A percentile compares a stretch with the other conserved stretches of the same genome.
Evolutionary conservation across 2,113 vertebrate species (phyloP).

Genomic region (Pygoscelis adeliae): DNA sequence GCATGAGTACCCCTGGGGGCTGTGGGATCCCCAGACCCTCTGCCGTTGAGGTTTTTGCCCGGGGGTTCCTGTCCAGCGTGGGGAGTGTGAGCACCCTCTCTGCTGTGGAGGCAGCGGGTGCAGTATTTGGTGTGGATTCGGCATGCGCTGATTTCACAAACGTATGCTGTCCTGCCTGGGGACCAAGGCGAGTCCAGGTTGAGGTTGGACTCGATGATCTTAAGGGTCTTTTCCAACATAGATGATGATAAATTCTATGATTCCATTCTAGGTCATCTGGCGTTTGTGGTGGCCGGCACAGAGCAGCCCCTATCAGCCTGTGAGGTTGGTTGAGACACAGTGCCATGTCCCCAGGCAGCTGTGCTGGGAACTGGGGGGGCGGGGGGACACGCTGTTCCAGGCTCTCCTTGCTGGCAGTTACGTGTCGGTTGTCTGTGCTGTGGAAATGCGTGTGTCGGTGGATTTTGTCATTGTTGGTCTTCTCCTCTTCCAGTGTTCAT

Average conservation of each 20-base stretch:
- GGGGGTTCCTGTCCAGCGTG: neutral
- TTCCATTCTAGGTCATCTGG: neutral
- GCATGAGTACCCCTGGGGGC: neutral
- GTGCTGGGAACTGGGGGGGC: rapidly evolving
- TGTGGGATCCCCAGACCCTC: neutral
- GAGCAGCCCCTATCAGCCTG: neutral
- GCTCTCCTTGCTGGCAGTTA: neutral
- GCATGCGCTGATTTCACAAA: neutral
- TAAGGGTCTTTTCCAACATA: neutral
- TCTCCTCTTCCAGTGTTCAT: neutral
- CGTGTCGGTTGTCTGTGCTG: too few relatives aligned
- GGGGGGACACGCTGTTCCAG: too few relatives aligned
- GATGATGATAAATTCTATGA: too few relatives aligned
- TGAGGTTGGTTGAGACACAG: neutral
- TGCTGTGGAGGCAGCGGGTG: neutral
- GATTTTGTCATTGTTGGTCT: neutral
- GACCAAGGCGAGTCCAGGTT: too few relatives aligned
- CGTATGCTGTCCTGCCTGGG: neutral
- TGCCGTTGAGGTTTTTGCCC: rapidly evolving
- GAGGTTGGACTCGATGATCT: neutral
- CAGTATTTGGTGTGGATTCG: neutral
- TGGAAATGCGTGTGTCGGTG: neutral
- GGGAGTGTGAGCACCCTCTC: too few relatives aligned
- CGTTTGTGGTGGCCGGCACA: too few relatives aligned
- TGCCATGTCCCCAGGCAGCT: rapidly evolving